phyloP scores from a whole-genome alignment of 2,113 vertebrate species.

The Sturnus vulgaris region DNA sequence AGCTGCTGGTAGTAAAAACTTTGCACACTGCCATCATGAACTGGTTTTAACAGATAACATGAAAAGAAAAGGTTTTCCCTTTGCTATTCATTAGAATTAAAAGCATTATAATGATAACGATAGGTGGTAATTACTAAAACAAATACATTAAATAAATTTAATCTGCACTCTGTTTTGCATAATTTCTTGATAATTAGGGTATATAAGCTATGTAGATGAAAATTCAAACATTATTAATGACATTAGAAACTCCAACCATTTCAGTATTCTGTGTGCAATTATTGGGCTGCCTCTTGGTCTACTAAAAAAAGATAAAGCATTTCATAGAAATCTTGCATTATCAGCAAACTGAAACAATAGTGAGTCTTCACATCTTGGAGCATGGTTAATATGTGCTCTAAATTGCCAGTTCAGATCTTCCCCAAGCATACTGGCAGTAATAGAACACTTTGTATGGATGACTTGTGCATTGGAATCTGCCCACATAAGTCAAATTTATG shows the following conservation, averaged over 20 bases:
- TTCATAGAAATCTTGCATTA: neutral
- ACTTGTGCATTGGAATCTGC: neutral
- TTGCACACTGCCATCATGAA: neutral
- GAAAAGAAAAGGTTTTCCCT: neutral
- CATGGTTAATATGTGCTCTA: neutral
- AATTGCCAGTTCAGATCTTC: neutral
- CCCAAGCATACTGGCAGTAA: neutral
- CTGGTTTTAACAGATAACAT: neutral
- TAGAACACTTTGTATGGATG: neutral
- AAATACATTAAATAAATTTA: constrained; percentile 45
- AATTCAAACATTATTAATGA: constrained; percentile 41
- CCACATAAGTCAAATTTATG: neutral
- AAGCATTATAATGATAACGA: constrained; percentile 1
- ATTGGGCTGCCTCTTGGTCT: neutral
- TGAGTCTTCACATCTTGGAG: neutral
- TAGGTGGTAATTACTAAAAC: constrained; percentile 47
- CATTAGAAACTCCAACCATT: neutral
- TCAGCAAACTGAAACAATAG: neutral
- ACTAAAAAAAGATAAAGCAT: neutral
- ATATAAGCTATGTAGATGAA: constrained; percentile 26
- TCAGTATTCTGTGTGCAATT: neutral
- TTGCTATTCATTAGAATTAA: neutral
- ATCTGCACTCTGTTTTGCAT: constrained; percentile 15
- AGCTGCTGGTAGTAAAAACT: neutral
- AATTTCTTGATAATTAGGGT: constrained; percentile 27